phyloP scores from a whole-genome alignment of 2,113 vertebrate genomes.

The Dolichallabes microphthalmus region DNA sequence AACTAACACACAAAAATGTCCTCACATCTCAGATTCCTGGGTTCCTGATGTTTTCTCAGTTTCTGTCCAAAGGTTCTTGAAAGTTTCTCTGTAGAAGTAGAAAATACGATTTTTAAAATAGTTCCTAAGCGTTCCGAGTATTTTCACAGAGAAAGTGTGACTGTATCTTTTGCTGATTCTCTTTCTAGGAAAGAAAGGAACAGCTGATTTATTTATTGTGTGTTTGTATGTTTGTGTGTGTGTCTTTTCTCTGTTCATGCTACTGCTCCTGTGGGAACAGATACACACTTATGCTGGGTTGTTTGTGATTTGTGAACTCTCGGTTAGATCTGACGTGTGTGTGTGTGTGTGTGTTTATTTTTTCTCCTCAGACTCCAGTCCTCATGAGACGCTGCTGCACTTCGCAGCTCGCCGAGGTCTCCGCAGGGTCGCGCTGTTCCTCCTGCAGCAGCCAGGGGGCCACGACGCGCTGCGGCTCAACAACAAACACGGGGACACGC shows the following conservation, averaged over 20 bases:
- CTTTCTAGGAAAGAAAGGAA: not conserved
- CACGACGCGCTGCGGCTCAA: slow-evolving; percentile 74
- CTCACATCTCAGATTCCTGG: not conserved
- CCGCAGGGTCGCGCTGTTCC: slow-evolving; percentile 75
- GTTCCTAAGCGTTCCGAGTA: not conserved
- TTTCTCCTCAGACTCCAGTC: slow-evolving; percentile 66
- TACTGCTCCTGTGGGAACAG: not conserved
- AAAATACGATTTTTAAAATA: not conserved
- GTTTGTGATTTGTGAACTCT: not conserved
- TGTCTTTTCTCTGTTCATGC: not conserved
- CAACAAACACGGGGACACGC: slow-evolving; percentile 80
- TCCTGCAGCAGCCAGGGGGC: slow-evolving; percentile 82
- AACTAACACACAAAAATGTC: not conserved
- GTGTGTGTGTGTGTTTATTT: not conserved
- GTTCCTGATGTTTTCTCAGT: not conserved
- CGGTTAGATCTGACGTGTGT: too few species aligned
- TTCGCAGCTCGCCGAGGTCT: slow-evolving; percentile 82
- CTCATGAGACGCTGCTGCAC: slow-evolving; percentile 82
- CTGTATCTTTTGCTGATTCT: not conserved
- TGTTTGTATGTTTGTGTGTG: not conserved
- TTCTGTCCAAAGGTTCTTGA: not conserved
- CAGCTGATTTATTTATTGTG: not conserved
- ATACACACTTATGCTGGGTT: not conserved
- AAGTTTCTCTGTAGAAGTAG: too few species aligned
- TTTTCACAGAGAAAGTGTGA: not conserved